Conservation (phyloP, 2,113 vertebrate genomes). For the Neofelis nebulosa region DNA sequence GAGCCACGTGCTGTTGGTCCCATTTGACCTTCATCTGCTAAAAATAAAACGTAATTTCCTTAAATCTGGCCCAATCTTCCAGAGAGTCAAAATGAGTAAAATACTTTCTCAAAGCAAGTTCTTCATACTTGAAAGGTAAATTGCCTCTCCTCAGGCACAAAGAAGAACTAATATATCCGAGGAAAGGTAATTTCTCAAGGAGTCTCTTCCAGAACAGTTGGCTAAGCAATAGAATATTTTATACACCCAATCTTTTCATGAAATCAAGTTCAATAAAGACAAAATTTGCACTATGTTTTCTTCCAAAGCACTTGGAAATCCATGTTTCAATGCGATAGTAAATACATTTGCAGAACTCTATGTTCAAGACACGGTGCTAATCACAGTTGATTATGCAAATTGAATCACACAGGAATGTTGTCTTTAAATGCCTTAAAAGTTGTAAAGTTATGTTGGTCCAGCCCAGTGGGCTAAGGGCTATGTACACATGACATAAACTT, state of each 20-base stretch:
- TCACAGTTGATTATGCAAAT: neutral
- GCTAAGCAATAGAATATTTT: slow-evolving; percentile 22
- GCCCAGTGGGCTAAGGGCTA: neutral
- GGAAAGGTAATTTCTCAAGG: slow-evolving; percentile 54
- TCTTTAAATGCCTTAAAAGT: neutral
- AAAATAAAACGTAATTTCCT: slow-evolving; percentile 70
- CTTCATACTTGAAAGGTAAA: slow-evolving; percentile 70
- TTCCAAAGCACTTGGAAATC: neutral
- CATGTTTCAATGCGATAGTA: neutral
- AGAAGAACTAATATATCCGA: slow-evolving; percentile 19
- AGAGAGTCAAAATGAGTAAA: slow-evolving; percentile 57
- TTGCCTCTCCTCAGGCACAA: slow-evolving; percentile 50
- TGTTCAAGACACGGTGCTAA: neutral
- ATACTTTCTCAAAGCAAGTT: slow-evolving; percentile 51
- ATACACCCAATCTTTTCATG: neutral
- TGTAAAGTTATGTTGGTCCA: neutral
- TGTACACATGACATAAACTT: neutral
- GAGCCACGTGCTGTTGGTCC: neutral
- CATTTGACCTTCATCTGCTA: slow-evolving; percentile 42
- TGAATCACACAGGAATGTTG: neutral
- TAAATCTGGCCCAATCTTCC: slow-evolving; percentile 65
- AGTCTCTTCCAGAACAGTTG: slow-evolving; percentile 5
- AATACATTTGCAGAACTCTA: neutral
- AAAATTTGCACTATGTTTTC: neutral
- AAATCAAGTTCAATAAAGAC: neutral